Base-by-base conservation (phyloP, 2,113 vertebrate species). In the Tachuris rubrigastra region DNA sequence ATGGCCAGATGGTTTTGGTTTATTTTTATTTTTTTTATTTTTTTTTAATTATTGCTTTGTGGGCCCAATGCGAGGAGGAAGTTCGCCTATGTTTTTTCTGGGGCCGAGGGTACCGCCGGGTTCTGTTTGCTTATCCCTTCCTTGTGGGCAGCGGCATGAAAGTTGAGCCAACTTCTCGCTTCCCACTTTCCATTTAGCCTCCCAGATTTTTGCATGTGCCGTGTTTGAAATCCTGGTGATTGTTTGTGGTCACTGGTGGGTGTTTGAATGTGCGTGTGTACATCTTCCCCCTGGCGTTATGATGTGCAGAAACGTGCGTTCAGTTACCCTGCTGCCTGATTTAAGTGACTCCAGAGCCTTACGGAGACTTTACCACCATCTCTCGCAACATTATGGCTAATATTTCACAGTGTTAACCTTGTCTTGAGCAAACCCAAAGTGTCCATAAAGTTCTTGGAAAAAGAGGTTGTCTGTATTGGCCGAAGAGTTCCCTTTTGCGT, bases 391-490 rank as follows among this genome's bases (percentile, higher is more conserved):
- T 73, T 91, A 80, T 73, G 81, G 90, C 85, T 41, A 78, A 83
- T 90, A 96, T 97, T 97, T 94, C 95, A 76, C 24, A 65, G 52
- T 0, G 14, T 91, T 88, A 94, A 87, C 76, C 6, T 96, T 83
- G 85, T 90, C 52, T 95, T 4, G 52, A 90, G 90, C 93, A 87
- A 94, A 91, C 72, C 47, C 41, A 46, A 95, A 88, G 87, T 96
- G 89, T 96, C 96, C 95, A 95, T 96, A 81, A 96, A 97, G 96
- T 96, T 97, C 81, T 66, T 83, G 28, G 30, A 28, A n/a, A 87
- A 91, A 83, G 49, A 96, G 74, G 77, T 87, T 1, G 15, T 79
- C 55, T 80, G 90, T 35, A 5, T 47, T 60, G 90, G 35, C 76
- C 80, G 6, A 91, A 80, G 89, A 94, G 41, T 65, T 86, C 28